Evolutionary conservation across 2,888 invertebrate genomes (phyloP), one percentile per base, ranked within the genome.

Genomic region (Hydrotaea cyrtoneurina): DNA sequence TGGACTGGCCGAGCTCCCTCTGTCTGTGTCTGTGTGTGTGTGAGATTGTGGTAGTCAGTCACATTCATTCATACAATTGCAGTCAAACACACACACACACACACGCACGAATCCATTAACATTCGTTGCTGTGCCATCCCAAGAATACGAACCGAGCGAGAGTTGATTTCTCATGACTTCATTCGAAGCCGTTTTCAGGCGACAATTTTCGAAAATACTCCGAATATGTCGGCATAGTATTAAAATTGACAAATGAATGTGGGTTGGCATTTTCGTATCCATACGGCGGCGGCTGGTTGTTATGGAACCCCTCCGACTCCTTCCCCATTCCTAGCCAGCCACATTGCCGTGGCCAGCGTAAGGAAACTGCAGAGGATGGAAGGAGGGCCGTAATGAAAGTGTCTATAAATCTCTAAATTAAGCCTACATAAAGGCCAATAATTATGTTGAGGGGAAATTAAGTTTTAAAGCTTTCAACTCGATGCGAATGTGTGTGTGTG

Each of bases 171-270:
- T 50, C 1, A 13, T 53, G 21, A 23, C 39, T 19, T 36, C 23
- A 19, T 7, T 46, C n/a, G 4, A 8, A 46, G 19, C 59, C 53
- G 13, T 39, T 66, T 43, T 66, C 64, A 36, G 64, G 19, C 57
- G 39, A 17, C 72, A 21, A 17, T n/a, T 21, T 26, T 64, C 15
- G 7, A 71, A 64, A 72, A 76, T 72, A 71, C 31, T 43, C 55
- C 17, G 23, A 19, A 64, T 46, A 69, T 73, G 59, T 59, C 59
- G 10, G 23, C 21, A 15, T 53, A 69, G 76, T 69, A 73, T 85
- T 85, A 73, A 85, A 85, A 77, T 66, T 85, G 79, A 82, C 76
- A 81, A 85, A 81, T 79, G 73, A 73, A 73, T 76, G 43, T 66
- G 55, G 74, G 43, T 66, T 69, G 74, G 46, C 43, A 57, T 39